Evolutionary conservation across 2,797 vertebrate genomes (phyloP), one percentile per base, ranked within the genome.

Genomic region (Sebastes hopkinsi): DNA sequence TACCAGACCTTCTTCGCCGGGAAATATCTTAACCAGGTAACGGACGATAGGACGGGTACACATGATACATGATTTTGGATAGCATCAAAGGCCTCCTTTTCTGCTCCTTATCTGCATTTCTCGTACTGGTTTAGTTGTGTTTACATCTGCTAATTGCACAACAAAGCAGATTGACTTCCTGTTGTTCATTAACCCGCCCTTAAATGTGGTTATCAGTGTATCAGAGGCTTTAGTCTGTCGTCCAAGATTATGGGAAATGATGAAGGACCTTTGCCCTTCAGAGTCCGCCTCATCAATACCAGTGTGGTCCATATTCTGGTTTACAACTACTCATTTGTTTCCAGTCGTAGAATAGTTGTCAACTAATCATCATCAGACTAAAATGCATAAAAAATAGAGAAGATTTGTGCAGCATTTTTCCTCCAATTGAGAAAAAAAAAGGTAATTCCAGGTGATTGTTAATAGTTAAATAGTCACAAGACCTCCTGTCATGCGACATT

Each of bases 1-100:
- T 99, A 99, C 92, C 97, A 98, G 82, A 99, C 98, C 0, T 99
- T 99, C 91, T 99, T 99, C 75, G 98, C 98, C 65, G 98, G 98
- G 73, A 99, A 99, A 79, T 99, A 99, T 76, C 96, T 99, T 67
- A 99, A 99, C 88, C 97, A 99, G 97, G 98, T 99, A 88, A 52
- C 34, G 2, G 8, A 42, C 9, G 2, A 20, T 1, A 3, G 3
- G 3, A 30, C 1, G 14, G 56, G 14, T 61, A 27, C 27, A 61
- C 29, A 61, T 10, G 8, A 32, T 18, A 4, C 8, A 25, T 42
- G 8, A 18, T 25, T 25, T 65, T 16, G 22, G 16, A 38, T 5
- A 23, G n/a, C 61, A 34, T 22, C n/a, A 36, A 36, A 64, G 32
- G 32, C 61, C 11, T 36, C n/a, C 2, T 62, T 22, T 34, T 60